Evolutionary conservation across 2,113 vertebrate species (phyloP), one percentile per base, ranked within the genome.

Genomic region (Mystacornis crossleyi): DNA sequence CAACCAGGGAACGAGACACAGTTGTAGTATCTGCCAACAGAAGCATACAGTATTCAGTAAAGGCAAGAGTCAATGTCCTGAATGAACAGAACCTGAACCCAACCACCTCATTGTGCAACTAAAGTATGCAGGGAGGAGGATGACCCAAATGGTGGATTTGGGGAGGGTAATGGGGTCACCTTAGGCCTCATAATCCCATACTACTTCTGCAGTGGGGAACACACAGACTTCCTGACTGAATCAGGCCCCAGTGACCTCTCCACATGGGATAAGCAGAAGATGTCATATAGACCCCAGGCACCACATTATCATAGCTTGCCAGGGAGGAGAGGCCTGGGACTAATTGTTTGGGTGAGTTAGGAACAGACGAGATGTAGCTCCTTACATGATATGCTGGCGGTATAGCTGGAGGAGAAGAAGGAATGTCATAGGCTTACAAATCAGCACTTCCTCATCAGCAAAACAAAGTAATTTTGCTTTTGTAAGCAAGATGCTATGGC

Each of bases 1-100:
- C 98, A 99, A 40, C 99, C 99, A 18, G 98, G 97, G 96, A 99
- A 99, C 0, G 99, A 99, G 92, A 99, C 98, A 19, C 99, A 99
- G 93, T 99, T 99, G 97, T 99, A 99, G 81, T 99, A 99, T 98
- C 99, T 99, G 97, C 7, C 1, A 25, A 62, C 45, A 90, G 61
- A 94, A 78, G 60, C 20, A 34, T 6, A 36, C 12, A 29, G 51
- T 25, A 18, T 78, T 94, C 77, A 91, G 71, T 77, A 90, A 92
- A 65, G 2, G 3, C 18, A 72, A 33, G 23, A 69, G 25, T 24
- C 40, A 23, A 12, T 33, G 38, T 43, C 24, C 21, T 53, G 51
- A 65, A 70, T 11, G 31, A 70, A 60, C 21, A 89, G 58, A 34
- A 83, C 18, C 38, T 54, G 64, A 89, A 60, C 10, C 47, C 51